Percentiles rank a stretch among this genome's conserved stretches.
Conservation (phyloP, 1,140 invertebrate genomes). For the Choristoneura fumiferana region DNA sequence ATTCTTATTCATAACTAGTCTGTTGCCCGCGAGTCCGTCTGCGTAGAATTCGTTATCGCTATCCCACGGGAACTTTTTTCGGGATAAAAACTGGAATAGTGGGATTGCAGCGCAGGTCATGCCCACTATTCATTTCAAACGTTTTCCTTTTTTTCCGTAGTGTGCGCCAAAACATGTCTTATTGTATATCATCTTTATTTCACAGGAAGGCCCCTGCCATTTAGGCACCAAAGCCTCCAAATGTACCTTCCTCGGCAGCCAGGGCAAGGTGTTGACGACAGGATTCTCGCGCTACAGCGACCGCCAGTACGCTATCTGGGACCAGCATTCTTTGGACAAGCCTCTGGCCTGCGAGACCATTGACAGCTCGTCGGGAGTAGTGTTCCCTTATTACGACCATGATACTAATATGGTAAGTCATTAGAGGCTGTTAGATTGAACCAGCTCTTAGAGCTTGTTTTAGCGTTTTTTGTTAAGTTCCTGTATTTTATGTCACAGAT, state of each 20-base stretch:
- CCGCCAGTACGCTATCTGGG: conserved; percentile 93
- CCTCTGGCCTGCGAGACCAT: conserved; percentile 91
- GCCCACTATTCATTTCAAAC: too few species aligned
- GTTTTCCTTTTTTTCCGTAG: too few species aligned
- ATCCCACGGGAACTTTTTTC: too few species aligned
- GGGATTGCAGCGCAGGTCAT: too few species aligned
- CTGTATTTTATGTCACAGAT: too few species aligned
- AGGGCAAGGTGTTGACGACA: conserved; percentile 89
- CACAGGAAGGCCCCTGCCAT: conserved; percentile 90
- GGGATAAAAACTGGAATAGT: too few species aligned
- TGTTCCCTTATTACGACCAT: conserved; percentile 95
- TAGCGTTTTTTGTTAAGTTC: too few species aligned
- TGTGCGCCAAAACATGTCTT: too few species aligned
- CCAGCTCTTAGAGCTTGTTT: neutral
- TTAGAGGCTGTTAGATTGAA: neutral
- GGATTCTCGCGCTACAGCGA: conserved; percentile 95
- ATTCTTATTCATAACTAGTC: too few species aligned
- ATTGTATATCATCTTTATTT: too few species aligned
- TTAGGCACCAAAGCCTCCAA: conserved; percentile 92
- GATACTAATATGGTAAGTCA: conserved; percentile 90
- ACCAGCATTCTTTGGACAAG: conserved; percentile 86
- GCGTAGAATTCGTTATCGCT: too few species aligned
- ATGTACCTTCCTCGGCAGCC: conserved; percentile 91
- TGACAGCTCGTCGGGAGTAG: conserved; percentile 94
- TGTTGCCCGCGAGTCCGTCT: too few species aligned